Conservation (phyloP, 1,140 invertebrate species). For the Trachymyrmex septentrionalis region DNA sequence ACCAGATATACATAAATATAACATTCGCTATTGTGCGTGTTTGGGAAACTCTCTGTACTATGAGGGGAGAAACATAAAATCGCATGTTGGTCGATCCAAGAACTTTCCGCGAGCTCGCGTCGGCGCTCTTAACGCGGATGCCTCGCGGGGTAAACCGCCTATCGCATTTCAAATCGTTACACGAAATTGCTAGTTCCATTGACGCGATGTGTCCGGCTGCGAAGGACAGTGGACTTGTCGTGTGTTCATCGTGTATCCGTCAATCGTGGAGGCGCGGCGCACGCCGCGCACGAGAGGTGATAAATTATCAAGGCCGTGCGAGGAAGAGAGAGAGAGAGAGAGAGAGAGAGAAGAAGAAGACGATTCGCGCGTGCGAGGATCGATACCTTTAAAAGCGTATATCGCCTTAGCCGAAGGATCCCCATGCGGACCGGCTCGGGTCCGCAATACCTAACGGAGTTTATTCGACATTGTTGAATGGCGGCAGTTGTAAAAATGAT, state of each 20-base stretch:
- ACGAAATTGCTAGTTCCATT: conserved; percentile 53
- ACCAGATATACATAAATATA: not conserved
- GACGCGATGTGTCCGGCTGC: conserved; percentile 47
- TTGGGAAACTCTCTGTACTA: conserved; percentile 8
- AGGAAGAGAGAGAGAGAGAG: conserved; percentile 45
- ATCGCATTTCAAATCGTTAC: conserved; percentile 44
- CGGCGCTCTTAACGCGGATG: not conserved
- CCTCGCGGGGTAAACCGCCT: conserved; percentile 22
- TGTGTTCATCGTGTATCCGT: conserved; percentile 33
- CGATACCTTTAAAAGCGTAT: conserved; percentile 78
- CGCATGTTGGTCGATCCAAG: conserved; percentile 1
- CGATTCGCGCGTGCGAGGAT: conserved; percentile 66
- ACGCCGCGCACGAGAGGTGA: conserved; percentile 35
- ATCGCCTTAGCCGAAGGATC: conserved; percentile 74
- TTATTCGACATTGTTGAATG: conserved; percentile 87
- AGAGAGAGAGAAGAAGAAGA: no score
- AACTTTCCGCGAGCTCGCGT: not conserved
- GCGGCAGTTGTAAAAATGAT: conserved; percentile 87
- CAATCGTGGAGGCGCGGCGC: conserved; percentile 20
- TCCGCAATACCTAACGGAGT: conserved; percentile 86
- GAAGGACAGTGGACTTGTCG: conserved; percentile 44
- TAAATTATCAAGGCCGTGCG: conserved; percentile 69
- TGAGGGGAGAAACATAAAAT: not conserved
- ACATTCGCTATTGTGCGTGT: not conserved
- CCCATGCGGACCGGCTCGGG: conserved; percentile 78